These are phyloP conservation scores for Gobionotothen gibberifrons DNA, from an alignment of 2,797 vertebrate species.

Conservation along the genomic window DNA sequence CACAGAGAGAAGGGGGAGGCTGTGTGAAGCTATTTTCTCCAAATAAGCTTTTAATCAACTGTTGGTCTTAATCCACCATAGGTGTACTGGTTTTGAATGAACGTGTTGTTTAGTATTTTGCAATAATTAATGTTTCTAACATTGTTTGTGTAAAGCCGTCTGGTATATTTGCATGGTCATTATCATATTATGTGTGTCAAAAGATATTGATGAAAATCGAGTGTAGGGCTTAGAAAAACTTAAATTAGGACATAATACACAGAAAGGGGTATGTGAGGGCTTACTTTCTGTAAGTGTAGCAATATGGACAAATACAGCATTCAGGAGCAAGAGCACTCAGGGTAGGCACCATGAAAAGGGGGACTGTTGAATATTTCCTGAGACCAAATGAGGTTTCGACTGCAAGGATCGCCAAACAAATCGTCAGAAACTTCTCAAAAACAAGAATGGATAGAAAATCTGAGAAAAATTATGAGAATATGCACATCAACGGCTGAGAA, in stretches of 20 bases:
- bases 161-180: not conserved
- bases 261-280: not conserved
- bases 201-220: too few species aligned
- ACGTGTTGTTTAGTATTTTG: not conserved
- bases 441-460: not conserved
- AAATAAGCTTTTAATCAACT: not conserved
- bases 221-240: not conserved
- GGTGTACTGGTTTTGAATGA: not conserved
- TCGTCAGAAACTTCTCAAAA: not conserved
- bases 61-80: not conserved
- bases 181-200: too few species aligned
- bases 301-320: not conserved
- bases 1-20: not conserved
- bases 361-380: not conserved
- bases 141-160: not conserved
- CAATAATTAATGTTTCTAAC: not conserved
- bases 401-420: not conserved
- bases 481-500: not conserved
- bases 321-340: slow-evolving; percentile 11
- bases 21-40: slow-evolving; percentile 7
- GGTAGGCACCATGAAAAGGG: not conserved
- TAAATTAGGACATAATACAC: slow-evolving; percentile 1
- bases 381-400: not conserved
- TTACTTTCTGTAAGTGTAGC: not conserved
- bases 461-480: not conserved